phyloP scores from a whole-genome alignment of 2,888 invertebrate genomes.

The Tenthredo notha region DNA sequence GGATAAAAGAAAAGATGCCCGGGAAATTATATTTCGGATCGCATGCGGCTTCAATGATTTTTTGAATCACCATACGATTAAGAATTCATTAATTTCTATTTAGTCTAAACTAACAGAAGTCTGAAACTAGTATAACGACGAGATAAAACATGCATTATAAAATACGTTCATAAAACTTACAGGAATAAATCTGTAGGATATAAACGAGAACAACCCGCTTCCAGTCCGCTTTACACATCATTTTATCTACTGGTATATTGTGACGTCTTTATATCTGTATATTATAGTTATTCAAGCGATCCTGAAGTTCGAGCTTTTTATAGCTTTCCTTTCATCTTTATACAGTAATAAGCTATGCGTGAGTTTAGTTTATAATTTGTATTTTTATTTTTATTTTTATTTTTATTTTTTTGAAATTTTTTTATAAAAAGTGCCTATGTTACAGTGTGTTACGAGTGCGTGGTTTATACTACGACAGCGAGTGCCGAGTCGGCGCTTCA shows the following conservation, averaged over 20 bases:
- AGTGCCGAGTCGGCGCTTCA: constrained; percentile 77
- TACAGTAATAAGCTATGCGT: constrained; percentile 24
- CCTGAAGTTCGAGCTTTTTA: not conserved
- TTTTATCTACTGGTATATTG: not conserved
- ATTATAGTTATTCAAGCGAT: not conserved
- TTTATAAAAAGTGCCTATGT: constrained; percentile 74
- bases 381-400: constrained; percentile 22
- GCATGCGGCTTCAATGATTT: not conserved
- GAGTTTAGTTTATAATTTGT: constrained; percentile 50
- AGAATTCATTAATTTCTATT: not conserved
- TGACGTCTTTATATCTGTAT: not conserved
- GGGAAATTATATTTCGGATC: not conserved
- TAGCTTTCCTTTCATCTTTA: not conserved
- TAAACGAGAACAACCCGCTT: constrained; percentile 74
- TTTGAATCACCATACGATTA: not conserved
- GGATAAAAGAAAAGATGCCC: not conserved
- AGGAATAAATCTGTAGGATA: constrained; percentile 76
- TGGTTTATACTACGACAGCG: constrained; percentile 76
- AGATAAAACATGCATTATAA: not conserved
- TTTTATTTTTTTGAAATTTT: constrained; percentile 56
- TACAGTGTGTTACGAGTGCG: constrained; percentile 73
- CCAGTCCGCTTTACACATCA: constrained; percentile 65
- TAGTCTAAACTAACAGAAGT: not conserved
- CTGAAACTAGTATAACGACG: not conserved
- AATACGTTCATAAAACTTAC: constrained; percentile 66